phyloP scores from a whole-genome alignment of 2,113 vertebrate genomes.

The Neotoma lepida region DNA sequence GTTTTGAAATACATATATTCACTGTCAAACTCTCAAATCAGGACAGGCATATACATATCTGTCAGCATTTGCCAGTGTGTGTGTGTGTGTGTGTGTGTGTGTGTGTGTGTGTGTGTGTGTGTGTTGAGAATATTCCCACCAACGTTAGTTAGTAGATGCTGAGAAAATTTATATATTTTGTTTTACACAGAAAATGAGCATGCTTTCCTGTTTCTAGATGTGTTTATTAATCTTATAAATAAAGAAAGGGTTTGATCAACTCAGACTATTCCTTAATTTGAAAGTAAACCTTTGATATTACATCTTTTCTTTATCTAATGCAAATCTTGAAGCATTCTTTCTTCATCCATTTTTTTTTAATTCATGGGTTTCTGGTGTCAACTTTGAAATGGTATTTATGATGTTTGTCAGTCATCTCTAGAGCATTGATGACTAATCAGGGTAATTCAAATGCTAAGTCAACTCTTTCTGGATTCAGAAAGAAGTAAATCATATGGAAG shows the following conservation, averaged over 20 bases:
- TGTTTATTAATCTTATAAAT: slow-evolving; percentile 4
- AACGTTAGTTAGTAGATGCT: neutral
- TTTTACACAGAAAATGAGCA: slow-evolving; percentile 67
- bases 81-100: no score
- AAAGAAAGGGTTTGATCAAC: neutral
- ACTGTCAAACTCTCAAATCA: neutral
- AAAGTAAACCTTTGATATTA: slow-evolving; percentile 38
- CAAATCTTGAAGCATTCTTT: slow-evolving; percentile 8
- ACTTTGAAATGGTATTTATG: slow-evolving; percentile 15
- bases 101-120: neutral
- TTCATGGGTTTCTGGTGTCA: neutral
- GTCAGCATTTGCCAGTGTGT: neutral
- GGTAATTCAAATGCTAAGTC: neutral
- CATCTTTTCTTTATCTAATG: neutral
- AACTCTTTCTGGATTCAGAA: neutral
- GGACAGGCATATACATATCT: neutral
- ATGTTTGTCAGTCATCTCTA: neutral
- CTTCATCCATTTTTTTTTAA: neutral
- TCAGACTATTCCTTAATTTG: neutral
- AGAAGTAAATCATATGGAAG: neutral
- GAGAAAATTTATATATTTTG: slow-evolving; percentile 69
- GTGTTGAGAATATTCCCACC: neutral
- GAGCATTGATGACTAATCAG: slow-evolving; percentile 26
- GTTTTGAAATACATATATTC: neutral
- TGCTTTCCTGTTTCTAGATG: neutral